Evolutionary conservation across 1,140 invertebrate genomes (phyloP).

Genomic region (Atta texana): DNA sequence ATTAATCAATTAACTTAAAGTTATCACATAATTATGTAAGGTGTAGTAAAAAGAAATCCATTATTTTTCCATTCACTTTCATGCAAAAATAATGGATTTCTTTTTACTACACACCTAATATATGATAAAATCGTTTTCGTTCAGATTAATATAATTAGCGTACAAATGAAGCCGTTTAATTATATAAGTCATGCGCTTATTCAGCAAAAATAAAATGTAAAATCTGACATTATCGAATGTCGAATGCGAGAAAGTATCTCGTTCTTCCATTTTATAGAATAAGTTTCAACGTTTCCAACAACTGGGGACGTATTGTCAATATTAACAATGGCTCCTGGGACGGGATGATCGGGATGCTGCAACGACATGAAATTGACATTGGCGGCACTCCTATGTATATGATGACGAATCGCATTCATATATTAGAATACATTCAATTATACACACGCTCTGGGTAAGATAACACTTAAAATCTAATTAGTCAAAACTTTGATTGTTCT

Average conservation of each 20-base stretch:
- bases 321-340: slow-evolving; percentile 85
- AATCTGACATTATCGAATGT: background rate
- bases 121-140: background rate
- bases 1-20: background rate
- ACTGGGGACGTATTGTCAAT: slow-evolving; percentile 85
- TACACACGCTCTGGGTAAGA: slow-evolving; percentile 86
- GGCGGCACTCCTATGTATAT: slow-evolving; percentile 89
- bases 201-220: background rate
- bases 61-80: no score
- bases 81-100: no score
- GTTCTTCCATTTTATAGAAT: slow-evolving; percentile 67
- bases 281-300: slow-evolving; percentile 84
- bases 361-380: slow-evolving; percentile 87
- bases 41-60: no score
- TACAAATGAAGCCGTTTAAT: background rate
- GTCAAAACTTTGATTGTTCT: background rate
- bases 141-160: background rate
- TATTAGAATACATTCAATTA: slow-evolving; percentile 88
- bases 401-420: slow-evolving; percentile 86
- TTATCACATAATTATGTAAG: background rate
- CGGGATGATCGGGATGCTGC: slow-evolving; percentile 89
- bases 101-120: background rate
- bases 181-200: background rate
- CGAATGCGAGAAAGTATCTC: background rate
- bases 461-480: background rate